These are phyloP conservation scores for Eupsilia transversa DNA, from an alignment of 2,888 invertebrate genomes.

Conservation along the genomic window DNA sequence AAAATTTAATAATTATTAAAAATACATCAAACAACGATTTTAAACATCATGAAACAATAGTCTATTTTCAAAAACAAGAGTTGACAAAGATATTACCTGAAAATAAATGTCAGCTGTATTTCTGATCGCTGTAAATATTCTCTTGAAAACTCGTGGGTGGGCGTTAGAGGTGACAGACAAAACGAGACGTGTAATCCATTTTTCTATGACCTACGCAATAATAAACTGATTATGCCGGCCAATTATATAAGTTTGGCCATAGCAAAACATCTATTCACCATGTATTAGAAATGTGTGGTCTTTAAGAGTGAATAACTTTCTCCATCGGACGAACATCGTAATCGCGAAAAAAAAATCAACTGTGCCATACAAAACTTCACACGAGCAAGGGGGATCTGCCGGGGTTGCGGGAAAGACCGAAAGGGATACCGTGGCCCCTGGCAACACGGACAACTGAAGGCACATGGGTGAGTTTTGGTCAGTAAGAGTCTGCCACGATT, in stretches of 20 bases:
- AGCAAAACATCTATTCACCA: too few species aligned
- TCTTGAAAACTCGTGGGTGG: conserved; percentile 18
- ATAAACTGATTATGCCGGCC: neutral
- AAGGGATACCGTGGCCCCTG: too few species aligned
- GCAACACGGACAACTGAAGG: too few species aligned
- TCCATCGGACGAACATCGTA: too few species aligned
- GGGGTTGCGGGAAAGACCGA: too few species aligned
- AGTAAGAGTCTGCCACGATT: too few species aligned
- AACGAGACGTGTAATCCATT: conserved; percentile 11
- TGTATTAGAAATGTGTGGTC: too few species aligned
- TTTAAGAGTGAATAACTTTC: too few species aligned
- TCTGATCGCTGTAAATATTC: conserved; percentile 30
- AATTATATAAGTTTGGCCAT: neutral
- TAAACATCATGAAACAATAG: conserved; percentile 8
- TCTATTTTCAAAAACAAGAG: conserved; percentile 3
- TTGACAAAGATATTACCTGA: conserved; percentile 16
- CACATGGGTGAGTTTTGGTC: too few species aligned
- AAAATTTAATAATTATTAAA: neutral
- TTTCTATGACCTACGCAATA: conserved; percentile 33
- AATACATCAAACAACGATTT: neutral
- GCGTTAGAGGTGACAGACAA: conserved; percentile 8
- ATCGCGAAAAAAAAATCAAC: too few species aligned
- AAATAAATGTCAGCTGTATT: neutral
- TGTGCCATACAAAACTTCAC: too few species aligned
- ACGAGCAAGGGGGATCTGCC: too few species aligned